A percentile compares a stretch with the other conserved stretches of the same genome.
phyloP scores from a whole-genome alignment of 2,888 invertebrate species.

The Melipona beecheii region DNA sequence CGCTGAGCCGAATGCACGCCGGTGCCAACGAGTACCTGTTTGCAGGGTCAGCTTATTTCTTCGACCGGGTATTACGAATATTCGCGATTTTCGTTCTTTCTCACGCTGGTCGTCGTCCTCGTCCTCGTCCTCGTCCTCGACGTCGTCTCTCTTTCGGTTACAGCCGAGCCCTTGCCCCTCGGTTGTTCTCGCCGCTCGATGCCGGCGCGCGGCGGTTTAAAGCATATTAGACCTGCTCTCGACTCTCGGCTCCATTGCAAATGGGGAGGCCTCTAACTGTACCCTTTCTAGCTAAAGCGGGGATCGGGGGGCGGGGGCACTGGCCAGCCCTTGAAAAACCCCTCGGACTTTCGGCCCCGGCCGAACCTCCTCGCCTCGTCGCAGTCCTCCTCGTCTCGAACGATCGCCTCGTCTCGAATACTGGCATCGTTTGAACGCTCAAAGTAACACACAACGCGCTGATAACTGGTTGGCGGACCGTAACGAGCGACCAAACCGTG shows the following conservation, averaged over 20 bases:
- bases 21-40: conserved; percentile 71
- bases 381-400: conserved; percentile 54
- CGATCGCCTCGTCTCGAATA: conserved; percentile 36
- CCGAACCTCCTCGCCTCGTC: conserved; percentile 53
- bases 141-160: conserved; percentile 32
- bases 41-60: conserved; percentile 77
- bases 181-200: conserved; percentile 54
- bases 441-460: conserved; percentile 14
- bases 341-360: conserved; percentile 56
- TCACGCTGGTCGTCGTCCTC: background rate
- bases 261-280: conserved; percentile 63
- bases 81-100: conserved; percentile 62
- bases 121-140: conserved; percentile 9
- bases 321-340: conserved; percentile 68
- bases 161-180: background rate
- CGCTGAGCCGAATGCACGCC: conserved; percentile 33
- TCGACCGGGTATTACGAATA: conserved; percentile 73
- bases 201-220: conserved; percentile 66
- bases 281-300: conserved; percentile 32
- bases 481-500: too few species aligned
- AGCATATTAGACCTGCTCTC: conserved; percentile 77
- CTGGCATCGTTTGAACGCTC: conserved; percentile 32
- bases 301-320: conserved; percentile 12
- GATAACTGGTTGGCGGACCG: too few species aligned
- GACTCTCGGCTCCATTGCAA: conserved; percentile 71